Conservation (phyloP, 2,113 vertebrate genomes). For the Tricholaema leucomelas region DNA sequence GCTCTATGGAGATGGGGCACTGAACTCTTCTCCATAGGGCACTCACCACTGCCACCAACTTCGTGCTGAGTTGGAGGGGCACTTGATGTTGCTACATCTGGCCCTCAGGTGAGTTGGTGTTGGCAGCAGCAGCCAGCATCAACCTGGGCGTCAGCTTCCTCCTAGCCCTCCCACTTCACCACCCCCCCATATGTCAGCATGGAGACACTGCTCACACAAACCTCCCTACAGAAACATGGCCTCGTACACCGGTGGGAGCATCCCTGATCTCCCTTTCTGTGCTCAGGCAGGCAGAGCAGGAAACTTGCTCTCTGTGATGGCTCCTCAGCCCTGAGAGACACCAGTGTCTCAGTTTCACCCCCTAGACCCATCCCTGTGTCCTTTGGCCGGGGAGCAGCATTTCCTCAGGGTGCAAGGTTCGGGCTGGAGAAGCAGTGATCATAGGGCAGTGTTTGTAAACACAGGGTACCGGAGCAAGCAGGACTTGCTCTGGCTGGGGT, state of each 20-base stretch:
- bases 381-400: fast-evolving
- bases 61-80: background rate
- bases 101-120: background rate
- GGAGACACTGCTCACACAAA: background rate
- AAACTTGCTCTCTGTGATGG: fast-evolving
- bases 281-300: fast-evolving
- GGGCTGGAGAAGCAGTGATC: background rate
- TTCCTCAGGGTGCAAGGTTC: background rate
- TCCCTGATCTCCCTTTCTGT: background rate
- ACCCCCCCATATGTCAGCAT: fast-evolving
- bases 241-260: background rate
- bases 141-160: fast-evolving
- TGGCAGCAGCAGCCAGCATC: background rate
- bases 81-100: fast-evolving
- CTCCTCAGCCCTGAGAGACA: fast-evolving
- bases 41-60: background rate
- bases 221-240: fast-evolving
- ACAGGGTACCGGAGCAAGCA: fast-evolving
- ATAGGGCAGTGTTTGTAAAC: fast-evolving
- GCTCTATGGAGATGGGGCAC: fast-evolving
- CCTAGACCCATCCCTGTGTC: fast-evolving
- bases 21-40: background rate
- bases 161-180: fast-evolving
- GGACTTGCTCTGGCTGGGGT: background rate
- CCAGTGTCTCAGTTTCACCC: fast-evolving